Conservation (phyloP, 2,797 vertebrate species). For the Sorex maritimensis region DNA sequence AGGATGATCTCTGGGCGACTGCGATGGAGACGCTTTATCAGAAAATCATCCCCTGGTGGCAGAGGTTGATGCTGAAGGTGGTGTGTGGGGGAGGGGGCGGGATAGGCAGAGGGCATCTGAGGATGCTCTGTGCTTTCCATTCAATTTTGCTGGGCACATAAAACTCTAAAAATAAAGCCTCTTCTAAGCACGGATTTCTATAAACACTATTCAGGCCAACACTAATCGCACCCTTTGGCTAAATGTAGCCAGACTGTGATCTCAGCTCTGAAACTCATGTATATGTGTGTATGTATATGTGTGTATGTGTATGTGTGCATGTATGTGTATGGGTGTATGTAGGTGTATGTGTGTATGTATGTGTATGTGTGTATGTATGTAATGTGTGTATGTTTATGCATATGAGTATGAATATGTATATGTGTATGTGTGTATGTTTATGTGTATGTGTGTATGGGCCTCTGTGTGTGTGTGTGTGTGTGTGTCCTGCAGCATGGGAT, state of each 20-base stretch:
- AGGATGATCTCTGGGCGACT: not conserved
- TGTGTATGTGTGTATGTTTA: not conserved
- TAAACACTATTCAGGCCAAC: not conserved
- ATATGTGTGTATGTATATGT: no score
- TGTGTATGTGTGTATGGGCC: not conserved
- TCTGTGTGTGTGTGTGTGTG: not conserved
- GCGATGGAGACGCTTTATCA: no score
- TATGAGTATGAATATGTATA: not conserved
- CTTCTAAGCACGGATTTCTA: not conserved
- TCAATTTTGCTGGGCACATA: not conserved
- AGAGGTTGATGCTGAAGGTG: not conserved
- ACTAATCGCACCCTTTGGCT: not conserved
- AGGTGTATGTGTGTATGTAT: no score
- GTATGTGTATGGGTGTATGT: no score
- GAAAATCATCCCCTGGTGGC: not conserved
- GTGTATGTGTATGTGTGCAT: not conserved
- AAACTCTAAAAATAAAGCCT: not conserved
- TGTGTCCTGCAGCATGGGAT: no score
- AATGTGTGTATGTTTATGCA: not conserved
- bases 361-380: no score
- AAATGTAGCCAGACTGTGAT: not conserved
- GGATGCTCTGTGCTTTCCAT: not conserved
- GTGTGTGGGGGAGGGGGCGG: not conserved
- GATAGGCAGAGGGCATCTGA: no score
- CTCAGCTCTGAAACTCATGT: not conserved